phyloP scores from a whole-genome alignment of 2,113 vertebrate species.

The Deroptyus accipitrinus region DNA sequence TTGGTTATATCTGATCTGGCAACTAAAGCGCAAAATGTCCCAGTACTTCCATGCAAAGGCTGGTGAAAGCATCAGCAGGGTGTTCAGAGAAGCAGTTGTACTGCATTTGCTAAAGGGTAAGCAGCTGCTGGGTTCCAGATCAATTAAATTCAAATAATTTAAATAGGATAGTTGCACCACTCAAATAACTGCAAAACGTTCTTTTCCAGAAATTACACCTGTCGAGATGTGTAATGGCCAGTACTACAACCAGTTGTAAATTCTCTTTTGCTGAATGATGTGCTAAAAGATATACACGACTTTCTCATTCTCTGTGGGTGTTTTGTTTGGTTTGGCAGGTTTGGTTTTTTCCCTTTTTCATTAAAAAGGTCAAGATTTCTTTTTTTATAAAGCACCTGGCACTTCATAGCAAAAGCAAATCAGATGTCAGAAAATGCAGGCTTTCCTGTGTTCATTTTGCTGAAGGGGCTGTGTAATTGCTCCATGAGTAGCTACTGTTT shows the following conservation, averaged over 20 bases:
- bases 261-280: not conserved
- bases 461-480: not conserved
- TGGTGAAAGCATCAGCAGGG: not conserved
- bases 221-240: not conserved
- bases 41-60: not conserved
- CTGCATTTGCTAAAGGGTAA: not conserved
- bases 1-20: not conserved
- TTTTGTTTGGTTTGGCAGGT: not conserved
- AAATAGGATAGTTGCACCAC: not conserved
- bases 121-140: not conserved
- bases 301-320: not conserved
- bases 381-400: not conserved
- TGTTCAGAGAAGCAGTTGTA: not conserved
- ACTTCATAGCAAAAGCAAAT: not conserved
- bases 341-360: not conserved
- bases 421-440: not conserved
- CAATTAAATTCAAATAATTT: not conserved
- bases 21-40: not conserved
- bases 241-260: not conserved
- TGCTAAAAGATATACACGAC: not conserved
- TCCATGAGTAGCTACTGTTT: not conserved
- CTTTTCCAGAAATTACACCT: rapidly evolving
- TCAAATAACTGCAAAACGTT: not conserved
- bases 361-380: not conserved
- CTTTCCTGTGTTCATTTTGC: not conserved